Conservation (phyloP, 2,113 vertebrate genomes). For the Hippolais icterina region DNA sequence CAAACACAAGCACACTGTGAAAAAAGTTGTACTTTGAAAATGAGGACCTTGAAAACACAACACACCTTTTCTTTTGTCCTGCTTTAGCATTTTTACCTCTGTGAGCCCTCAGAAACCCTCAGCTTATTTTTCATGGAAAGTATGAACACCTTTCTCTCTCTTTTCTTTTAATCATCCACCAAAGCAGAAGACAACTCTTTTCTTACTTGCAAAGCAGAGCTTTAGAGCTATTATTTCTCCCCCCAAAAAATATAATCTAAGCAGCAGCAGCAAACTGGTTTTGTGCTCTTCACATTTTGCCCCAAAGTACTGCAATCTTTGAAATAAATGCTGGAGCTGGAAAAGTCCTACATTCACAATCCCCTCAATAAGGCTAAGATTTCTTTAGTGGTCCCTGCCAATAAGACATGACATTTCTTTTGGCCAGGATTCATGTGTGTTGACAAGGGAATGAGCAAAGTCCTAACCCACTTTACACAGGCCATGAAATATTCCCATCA, state of each 20-base stretch:
- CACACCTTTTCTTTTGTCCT: neutral
- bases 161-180: neutral
- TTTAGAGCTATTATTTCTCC: neutral
- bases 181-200: neutral
- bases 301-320: neutral
- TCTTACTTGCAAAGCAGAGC: neutral
- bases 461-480: neutral
- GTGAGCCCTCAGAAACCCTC: neutral
- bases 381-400: neutral
- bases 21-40: neutral
- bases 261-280: neutral
- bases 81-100: neutral
- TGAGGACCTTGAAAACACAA: neutral
- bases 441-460: slow-evolving; percentile 15
- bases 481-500: neutral
- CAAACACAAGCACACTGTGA: neutral
- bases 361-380: neutral
- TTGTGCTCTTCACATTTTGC: neutral
- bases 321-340: neutral
- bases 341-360: neutral
- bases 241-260: neutral
- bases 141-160: neutral
- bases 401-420: neutral
- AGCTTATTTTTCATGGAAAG: neutral
- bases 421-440: neutral